phyloP scores from a whole-genome alignment of 2,888 invertebrate genomes.

The Mongoloraphidia duomilia region DNA sequence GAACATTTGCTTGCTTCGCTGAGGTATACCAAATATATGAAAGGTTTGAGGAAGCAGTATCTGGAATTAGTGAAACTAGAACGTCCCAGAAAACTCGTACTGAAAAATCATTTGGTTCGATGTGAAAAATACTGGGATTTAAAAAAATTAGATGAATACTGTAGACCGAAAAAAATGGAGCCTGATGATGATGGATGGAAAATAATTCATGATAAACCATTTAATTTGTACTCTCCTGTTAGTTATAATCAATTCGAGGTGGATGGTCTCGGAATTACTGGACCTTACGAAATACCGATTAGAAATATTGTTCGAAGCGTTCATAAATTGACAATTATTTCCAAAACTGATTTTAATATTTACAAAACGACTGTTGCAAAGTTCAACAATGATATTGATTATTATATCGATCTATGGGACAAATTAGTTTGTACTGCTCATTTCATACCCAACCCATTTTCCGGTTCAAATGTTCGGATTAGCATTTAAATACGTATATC shows the following conservation, averaged over 20 bases:
- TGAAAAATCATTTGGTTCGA: background rate
- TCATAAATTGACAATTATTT: background rate
- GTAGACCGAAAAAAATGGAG: background rate
- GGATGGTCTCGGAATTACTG: background rate
- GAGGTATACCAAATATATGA: constrained; percentile 23
- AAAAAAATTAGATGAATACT: constrained; percentile 1
- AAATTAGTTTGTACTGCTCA: constrained; percentile 1
- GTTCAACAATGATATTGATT: background rate
- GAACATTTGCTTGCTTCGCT: constrained; percentile 22
- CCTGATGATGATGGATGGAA: background rate
- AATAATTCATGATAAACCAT: background rate
- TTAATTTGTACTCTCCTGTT: background rate
- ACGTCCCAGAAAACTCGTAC: background rate
- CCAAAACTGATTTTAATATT: background rate
- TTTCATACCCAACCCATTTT: constrained; percentile 1
- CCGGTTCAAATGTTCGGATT: no score
- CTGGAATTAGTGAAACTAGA: background rate
- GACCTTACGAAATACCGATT: constrained; percentile 1
- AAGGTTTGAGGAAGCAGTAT: constrained; percentile 17
- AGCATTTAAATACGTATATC: no score
- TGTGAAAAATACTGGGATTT: constrained; percentile 5
- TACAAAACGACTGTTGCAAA: background rate
- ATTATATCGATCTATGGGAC: constrained; percentile 5
- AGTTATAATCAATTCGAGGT: background rate
- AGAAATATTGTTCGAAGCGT: background rate